Evolutionary conservation across 2,797 vertebrate species (phyloP).

Genomic region (Cuniculus paca): DNA sequence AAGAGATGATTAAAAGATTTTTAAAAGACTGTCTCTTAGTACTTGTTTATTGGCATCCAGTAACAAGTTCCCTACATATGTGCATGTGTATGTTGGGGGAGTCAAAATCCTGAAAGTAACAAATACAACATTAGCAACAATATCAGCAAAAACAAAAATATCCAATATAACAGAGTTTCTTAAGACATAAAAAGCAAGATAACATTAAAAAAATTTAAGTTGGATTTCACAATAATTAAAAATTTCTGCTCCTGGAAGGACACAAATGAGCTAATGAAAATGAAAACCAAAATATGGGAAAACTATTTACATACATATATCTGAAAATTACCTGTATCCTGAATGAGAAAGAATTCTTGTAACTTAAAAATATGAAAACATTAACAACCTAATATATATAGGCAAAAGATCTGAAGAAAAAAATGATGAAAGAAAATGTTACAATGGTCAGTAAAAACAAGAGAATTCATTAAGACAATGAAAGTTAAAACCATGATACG

Average conservation of each 20-base stretch:
- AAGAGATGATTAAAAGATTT: not conserved
- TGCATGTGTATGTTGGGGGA: not conserved
- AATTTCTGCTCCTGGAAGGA: not conserved
- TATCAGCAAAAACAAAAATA: not conserved
- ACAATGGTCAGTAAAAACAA: not conserved
- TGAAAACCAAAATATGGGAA: not conserved
- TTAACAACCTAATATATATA: not conserved
- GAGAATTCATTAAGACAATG: not conserved
- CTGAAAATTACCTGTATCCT: not conserved
- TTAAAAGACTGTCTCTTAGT: not conserved
- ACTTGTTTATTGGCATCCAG: not conserved
- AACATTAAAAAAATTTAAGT: not conserved
- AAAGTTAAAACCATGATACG: not conserved
- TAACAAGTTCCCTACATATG: not conserved
- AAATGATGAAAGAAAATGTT: constrained; percentile 20
- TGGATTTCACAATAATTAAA: constrained; percentile 19
- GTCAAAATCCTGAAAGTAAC: not conserved
- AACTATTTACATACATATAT: not conserved
- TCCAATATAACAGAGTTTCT: not conserved
- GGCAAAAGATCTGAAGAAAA: not conserved
- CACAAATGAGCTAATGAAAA: constrained; percentile 20
- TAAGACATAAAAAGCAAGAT: not conserved
- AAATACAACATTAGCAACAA: not conserved
- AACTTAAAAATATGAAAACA: constrained; percentile 27
- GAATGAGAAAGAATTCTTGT: not conserved